These are phyloP conservation scores for Craseonycteris thonglongyai DNA, from an alignment of 2,113 vertebrate species.

Conservation along the genomic window DNA sequence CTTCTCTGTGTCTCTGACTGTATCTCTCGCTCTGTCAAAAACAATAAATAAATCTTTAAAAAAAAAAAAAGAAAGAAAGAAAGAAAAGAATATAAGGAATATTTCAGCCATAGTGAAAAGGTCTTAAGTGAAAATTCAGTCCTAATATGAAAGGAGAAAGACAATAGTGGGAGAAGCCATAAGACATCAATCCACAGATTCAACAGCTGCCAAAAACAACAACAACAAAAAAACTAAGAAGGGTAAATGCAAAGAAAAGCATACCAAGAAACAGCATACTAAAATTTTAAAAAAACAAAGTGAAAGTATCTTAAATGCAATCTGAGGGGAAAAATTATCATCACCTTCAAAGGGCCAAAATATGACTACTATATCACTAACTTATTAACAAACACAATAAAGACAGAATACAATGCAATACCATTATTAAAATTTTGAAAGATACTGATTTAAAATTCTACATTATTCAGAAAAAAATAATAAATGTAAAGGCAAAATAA, in stretches of 20 bases:
- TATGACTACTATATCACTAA: background rate
- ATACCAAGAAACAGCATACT: background rate
- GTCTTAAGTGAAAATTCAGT: background rate
- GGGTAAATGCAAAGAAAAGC: background rate
- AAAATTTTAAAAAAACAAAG: background rate
- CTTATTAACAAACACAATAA: background rate
- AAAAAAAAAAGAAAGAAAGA: no score
- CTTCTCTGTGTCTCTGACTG: no score
- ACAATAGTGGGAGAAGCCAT: background rate
- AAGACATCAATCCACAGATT: background rate
- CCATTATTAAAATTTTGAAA: background rate
- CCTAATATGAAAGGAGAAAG: background rate
- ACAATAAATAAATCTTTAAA: no score
- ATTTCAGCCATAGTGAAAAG: background rate
- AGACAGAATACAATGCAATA: background rate
- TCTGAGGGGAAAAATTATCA: background rate
- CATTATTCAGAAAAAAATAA: background rate
- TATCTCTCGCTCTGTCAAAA: no score
- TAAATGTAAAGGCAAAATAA: background rate
- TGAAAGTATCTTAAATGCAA: background rate
- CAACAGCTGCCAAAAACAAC: background rate
- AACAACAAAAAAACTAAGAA: background rate
- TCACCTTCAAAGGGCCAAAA: background rate
- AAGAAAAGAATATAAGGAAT: background rate
- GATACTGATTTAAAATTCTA: background rate